Percentiles rank a stretch among this genome's conserved stretches.
phyloP scores from a whole-genome alignment of 1,140 invertebrate species.

The Heliconius hewitsoni region DNA sequence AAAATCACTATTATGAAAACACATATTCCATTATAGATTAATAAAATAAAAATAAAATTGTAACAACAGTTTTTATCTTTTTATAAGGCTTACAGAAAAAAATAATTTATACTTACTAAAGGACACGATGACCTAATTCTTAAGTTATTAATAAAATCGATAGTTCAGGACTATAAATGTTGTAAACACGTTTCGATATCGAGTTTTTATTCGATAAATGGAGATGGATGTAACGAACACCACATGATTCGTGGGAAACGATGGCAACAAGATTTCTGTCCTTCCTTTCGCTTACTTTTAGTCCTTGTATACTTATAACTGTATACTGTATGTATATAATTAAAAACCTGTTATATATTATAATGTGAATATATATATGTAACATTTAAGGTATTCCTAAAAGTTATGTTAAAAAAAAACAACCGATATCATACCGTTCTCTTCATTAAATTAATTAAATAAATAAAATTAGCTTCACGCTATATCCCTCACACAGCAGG shows the following conservation, averaged over 20 bases:
- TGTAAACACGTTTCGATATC: slow-evolving; percentile 35
- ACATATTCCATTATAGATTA: not conserved
- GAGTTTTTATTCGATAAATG: slow-evolving; percentile 26
- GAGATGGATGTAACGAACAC: slow-evolving; percentile 44
- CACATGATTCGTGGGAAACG: slow-evolving; percentile 57
- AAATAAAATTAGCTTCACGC: no score
- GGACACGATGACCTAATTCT: not conserved
- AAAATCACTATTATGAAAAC: no score
- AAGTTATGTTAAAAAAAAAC: not conserved
- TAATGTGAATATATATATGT: no score
- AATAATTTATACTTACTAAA: not conserved
- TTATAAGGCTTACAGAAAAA: not conserved
- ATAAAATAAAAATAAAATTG: not conserved
- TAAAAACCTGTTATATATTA: no score
- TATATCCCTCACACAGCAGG: no score
- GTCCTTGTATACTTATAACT: slow-evolving; percentile 52
- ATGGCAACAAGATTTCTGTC: slow-evolving; percentile 65
- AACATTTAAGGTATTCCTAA: not conserved
- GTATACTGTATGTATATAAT: not conserved
- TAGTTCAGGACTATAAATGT: slow-evolving; percentile 13
- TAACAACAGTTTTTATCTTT: not conserved
- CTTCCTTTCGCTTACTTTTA: slow-evolving; percentile 64
- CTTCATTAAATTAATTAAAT: slow-evolving; percentile 22
- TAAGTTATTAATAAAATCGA: slow-evolving; percentile 13
- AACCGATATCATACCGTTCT: not conserved